Evolutionary conservation across 2,113 vertebrate genomes (phyloP).

Genomic region (Entelurus aequoreus): DNA sequence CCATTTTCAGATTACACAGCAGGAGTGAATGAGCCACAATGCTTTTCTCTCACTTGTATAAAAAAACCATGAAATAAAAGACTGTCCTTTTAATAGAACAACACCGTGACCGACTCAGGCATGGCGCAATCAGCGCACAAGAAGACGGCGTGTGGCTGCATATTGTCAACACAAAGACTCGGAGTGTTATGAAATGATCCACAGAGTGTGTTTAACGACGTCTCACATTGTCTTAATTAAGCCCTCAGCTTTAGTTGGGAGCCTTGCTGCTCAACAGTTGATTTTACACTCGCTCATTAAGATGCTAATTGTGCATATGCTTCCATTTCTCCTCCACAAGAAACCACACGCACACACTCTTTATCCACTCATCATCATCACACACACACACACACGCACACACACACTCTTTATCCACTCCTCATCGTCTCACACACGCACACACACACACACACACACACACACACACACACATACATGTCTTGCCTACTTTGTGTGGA

Average conservation of each 20-base stretch:
- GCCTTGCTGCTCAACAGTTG: slow-evolving; percentile 55
- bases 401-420: slow-evolving; percentile 45
- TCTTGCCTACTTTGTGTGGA: too few species aligned
- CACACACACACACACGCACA: slow-evolving; percentile 2
- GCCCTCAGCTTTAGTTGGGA: slow-evolving; percentile 35
- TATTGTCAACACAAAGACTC: neutral
- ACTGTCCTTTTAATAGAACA: slow-evolving; percentile 70
- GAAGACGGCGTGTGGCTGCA: slow-evolving; percentile 29
- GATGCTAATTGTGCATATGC: slow-evolving; percentile 74
- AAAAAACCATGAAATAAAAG: too few species aligned
- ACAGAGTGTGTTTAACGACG: slow-evolving; percentile 37
- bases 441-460: too few species aligned
- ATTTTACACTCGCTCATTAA: slow-evolving; percentile 71
- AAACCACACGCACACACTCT: slow-evolving; percentile 59
- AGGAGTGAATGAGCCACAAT: slow-evolving; percentile 64
- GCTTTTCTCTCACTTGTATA: slow-evolving; percentile 32
- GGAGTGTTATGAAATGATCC: slow-evolving; percentile 9
- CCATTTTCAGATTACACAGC: slow-evolving; percentile 67
- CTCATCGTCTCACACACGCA: slow-evolving; percentile 41
- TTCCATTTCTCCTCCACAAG: slow-evolving; percentile 71
- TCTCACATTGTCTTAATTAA: slow-evolving; percentile 41
- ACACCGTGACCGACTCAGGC: slow-evolving; percentile 57
- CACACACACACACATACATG: too few species aligned
- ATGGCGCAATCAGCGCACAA: slow-evolving; percentile 61
- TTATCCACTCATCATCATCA: slow-evolving; percentile 67